Evolutionary conservation across 2,888 invertebrate genomes (phyloP).

Genomic region (Tupiocoris notatus): DNA sequence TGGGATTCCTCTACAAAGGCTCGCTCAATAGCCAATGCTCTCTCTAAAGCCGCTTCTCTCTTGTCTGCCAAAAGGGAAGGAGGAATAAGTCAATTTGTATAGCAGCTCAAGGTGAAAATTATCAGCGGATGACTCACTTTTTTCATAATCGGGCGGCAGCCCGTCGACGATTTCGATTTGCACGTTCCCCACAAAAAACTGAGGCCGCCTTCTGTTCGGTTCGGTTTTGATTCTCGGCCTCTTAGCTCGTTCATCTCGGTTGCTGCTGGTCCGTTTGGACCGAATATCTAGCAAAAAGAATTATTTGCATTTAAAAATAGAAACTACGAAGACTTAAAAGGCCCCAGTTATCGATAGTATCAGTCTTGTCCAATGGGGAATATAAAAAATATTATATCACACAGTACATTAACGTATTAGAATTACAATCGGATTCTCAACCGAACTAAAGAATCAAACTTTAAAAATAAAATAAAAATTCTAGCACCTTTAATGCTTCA

Average conservation of each 20-base stretch:
- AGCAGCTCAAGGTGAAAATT: neutral
- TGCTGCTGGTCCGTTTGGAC: neutral
- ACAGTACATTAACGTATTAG: too few species aligned
- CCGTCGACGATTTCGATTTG: constrained; percentile 28
- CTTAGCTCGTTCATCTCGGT: neutral
- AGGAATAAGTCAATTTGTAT: neutral
- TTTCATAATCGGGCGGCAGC: constrained; percentile 24
- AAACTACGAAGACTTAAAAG: too few species aligned
- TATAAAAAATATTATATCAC: too few species aligned
- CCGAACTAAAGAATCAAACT: too few species aligned
- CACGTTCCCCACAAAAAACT: constrained; percentile 20
- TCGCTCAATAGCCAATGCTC: neutral
- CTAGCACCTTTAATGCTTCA: too few species aligned
- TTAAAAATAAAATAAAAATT: too few species aligned
- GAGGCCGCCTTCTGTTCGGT: neutral
- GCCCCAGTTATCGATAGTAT: too few species aligned
- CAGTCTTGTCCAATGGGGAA: too few species aligned
- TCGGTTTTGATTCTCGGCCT: neutral
- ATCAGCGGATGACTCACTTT: constrained; percentile 3
- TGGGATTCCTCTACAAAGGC: constrained; percentile 7
- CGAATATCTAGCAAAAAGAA: constrained; percentile 12
- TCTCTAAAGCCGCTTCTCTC: neutral
- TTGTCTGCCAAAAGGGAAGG: constrained; percentile 4
- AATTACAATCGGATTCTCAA: too few species aligned
- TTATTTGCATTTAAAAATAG: too few species aligned